Percentiles rank a stretch among this genome's conserved stretches.
phyloP scores from a whole-genome alignment of 2,888 invertebrate species.

The Thyatira batis region DNA sequence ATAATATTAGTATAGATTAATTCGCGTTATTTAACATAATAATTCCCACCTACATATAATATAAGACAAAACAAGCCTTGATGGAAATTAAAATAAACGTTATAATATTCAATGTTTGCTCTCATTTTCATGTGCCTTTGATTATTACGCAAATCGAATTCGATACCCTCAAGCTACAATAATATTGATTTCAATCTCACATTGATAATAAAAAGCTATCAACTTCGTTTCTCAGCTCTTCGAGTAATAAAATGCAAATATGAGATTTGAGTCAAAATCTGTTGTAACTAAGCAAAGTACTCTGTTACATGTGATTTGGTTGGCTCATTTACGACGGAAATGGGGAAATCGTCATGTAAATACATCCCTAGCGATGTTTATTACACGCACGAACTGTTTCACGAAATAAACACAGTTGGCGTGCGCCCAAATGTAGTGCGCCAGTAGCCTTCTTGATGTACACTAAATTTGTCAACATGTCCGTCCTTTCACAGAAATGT shows the following conservation, averaged over 20 bases:
- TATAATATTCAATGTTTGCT: not conserved
- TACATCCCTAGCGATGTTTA: slow-evolving; percentile 46
- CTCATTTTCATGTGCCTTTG: not conserved
- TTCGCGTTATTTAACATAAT: too few relatives aligned
- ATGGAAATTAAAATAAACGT: not conserved
- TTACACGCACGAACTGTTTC: slow-evolving; percentile 54
- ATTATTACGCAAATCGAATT: not conserved
- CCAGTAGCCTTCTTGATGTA: slow-evolving; percentile 39
- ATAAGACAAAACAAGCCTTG: not conserved
- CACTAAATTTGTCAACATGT: slow-evolving; percentile 55
- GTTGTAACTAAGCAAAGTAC: not conserved
- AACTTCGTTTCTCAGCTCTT: not conserved
- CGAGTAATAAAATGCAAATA: not conserved
- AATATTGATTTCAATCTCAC: not conserved
- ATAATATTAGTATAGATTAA: too few relatives aligned
- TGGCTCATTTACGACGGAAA: slow-evolving; percentile 26
- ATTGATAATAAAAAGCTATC: not conserved
- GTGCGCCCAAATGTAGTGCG: slow-evolving; percentile 44
- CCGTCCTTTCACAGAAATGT: slow-evolving; percentile 22
- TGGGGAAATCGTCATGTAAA: slow-evolving; percentile 48
- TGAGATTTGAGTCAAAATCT: not conserved
- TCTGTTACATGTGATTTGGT: slow-evolving; percentile 15
- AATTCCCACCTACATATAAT: not conserved
- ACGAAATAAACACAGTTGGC: slow-evolving; percentile 63
- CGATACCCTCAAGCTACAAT: not conserved